Base-by-base conservation (phyloP, 1,140 invertebrate species). In the Anadara kagoshimensis region DNA sequence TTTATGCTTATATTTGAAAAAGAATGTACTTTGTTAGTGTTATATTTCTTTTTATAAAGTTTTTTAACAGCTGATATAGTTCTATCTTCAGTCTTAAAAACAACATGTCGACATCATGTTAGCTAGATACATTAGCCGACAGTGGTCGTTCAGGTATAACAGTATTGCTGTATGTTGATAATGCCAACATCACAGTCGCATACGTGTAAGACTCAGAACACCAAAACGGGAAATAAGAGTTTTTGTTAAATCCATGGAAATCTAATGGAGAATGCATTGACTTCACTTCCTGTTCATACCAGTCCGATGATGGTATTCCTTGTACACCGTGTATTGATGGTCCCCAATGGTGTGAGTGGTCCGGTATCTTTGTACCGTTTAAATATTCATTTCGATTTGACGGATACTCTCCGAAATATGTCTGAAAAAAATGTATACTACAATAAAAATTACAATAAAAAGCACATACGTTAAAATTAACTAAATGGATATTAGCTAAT, bases 241-340 rank as follows among this genome's bases (percentile, higher is more conserved):
- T 70, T 24, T 63, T 73, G 64, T 85, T 85, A 73, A 75, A 85
- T 51, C 81, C 81, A 62, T 79, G 69, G 71, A 85, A 85, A 62
- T 78, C 74, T 16, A 75, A 72, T 5, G 81, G 80, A 7, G 79
- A 73, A 16, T 66, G 54, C 10, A 29, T n/a, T 49, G 58, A 26
- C 14, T 69, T 68, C 0, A 69, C 24, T 64, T 76, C 62, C 59
- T 70, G 20, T 47, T 75, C 43, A 58, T 76, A 82, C 62, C 72
- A 73, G 26, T 47, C 41, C 47, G 76, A 73, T 14, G 63, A 45
- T 44, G 68, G 63, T 1, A 72, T 61, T 18, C 78, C 78, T 57
- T 78, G 43, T 69, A 82, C 73, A 8, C 75, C 80, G 14, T 66
- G 68, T 24, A 79, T 77, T 0, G 20, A 54, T 14, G 16, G 14